Evolutionary conservation across 2,113 vertebrate species (phyloP).

Genomic region (Zosterops japonicus): DNA sequence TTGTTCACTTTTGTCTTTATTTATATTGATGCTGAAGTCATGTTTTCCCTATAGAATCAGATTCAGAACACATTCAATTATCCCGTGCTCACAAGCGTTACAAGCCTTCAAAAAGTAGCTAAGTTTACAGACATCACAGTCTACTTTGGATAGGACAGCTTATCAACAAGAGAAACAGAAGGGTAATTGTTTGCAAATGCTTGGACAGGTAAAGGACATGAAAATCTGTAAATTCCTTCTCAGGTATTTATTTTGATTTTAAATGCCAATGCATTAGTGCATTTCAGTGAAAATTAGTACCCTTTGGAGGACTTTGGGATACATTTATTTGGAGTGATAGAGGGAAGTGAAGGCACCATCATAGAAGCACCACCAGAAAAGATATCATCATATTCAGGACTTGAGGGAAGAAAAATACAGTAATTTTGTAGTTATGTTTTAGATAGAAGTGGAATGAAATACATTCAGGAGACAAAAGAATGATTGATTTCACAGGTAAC

Average conservation of each 20-base stretch:
- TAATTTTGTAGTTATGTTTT: background rate
- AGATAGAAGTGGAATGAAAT: background rate
- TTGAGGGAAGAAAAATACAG: background rate
- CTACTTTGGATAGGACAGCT: background rate
- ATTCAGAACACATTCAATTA: background rate
- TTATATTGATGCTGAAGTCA: background rate
- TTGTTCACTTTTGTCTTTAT: background rate
- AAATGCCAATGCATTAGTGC: background rate
- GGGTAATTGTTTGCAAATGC: background rate
- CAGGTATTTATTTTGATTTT: background rate
- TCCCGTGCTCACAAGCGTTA: background rate
- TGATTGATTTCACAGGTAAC: background rate
- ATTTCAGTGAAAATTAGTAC: background rate
- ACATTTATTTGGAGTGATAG: background rate
- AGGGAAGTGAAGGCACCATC: background rate
- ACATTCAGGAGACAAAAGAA: background rate
- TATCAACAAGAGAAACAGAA: background rate
- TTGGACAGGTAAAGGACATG: background rate
- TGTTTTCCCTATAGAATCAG: background rate
- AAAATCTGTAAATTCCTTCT: background rate
- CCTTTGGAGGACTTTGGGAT: background rate
- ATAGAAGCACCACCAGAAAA: background rate
- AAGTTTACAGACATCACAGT: background rate
- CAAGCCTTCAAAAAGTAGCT: background rate
- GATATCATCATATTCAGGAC: background rate